These are phyloP conservation scores for Holothuria leucospilota DNA, from an alignment of 53 echinoderm and acorn worm species.

Conservation along the genomic window DNA sequence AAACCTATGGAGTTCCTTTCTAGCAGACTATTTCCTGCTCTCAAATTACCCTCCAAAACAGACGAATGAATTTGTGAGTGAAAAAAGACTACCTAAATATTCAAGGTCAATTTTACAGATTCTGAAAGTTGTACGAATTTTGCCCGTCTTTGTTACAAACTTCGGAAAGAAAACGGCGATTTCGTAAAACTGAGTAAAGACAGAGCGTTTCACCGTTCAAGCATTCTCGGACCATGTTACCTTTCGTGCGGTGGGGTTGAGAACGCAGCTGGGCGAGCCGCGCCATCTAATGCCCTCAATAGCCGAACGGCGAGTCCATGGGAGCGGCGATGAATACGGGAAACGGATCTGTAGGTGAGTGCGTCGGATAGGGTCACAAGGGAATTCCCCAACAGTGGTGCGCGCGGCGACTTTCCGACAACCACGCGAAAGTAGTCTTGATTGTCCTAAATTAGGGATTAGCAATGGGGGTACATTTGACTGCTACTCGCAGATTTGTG, in stretches of 20 bases:
- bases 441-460: background rate
- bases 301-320: background rate
- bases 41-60: too few relatives aligned
- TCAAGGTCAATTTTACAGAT: too few relatives aligned
- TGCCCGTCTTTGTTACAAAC: too few relatives aligned
- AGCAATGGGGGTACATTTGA: slow-evolving; percentile 18
- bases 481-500: slow-evolving; percentile 5
- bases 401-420: slow-evolving; percentile 1
- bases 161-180: too few relatives aligned
- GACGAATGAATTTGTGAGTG: too few relatives aligned
- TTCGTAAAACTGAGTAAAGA: too few relatives aligned
- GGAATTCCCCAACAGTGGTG: slow-evolving; percentile 9
- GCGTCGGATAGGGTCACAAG: slow-evolving; percentile 18
- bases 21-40: too few relatives aligned
- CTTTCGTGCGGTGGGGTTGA: background rate
- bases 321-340: slow-evolving; percentile 2
- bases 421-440: background rate
- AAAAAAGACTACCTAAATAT: too few relatives aligned
- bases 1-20: too few relatives aligned
- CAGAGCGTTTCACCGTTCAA: too few relatives aligned
- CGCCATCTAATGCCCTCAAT: background rate
- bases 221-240: slow-evolving; percentile 15
- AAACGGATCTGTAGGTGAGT: slow-evolving; percentile 11
- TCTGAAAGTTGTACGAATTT: too few relatives aligned
- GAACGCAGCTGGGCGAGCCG: slow-evolving; percentile 21